Evolutionary conservation across 2,888 invertebrate species (phyloP).

Genomic region (Dastarcus helophoroides): DNA sequence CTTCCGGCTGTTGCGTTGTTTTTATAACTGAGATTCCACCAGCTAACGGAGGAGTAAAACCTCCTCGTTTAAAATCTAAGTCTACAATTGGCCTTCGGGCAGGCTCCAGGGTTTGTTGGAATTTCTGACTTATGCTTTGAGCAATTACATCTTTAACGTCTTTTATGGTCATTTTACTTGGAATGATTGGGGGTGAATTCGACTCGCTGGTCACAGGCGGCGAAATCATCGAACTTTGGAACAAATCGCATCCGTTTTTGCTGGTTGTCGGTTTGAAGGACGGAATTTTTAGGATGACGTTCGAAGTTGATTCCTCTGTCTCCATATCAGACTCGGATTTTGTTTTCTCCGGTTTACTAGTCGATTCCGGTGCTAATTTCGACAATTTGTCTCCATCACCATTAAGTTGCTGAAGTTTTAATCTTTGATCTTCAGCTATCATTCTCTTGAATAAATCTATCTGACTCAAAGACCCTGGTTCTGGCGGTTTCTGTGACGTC

Average conservation of each 20-base stretch:
- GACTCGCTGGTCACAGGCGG: slow-evolving; percentile 41
- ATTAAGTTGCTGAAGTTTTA: slow-evolving; percentile 29
- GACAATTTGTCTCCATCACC: slow-evolving; percentile 29
- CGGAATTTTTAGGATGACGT: slow-evolving; percentile 85
- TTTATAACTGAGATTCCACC: slow-evolving; percentile 48
- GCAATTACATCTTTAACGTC: slow-evolving; percentile 90
- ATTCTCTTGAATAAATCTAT: slow-evolving; percentile 45
- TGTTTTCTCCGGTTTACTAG: slow-evolving; percentile 29
- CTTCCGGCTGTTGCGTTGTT: slow-evolving; percentile 31
- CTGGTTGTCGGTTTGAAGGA: slow-evolving; percentile 63
- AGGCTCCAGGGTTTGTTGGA: slow-evolving; percentile 40
- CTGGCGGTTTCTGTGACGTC: slow-evolving; percentile 28
- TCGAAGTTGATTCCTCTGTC: slow-evolving; percentile 47
- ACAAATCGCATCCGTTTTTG: slow-evolving; percentile 40
- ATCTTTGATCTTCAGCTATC: slow-evolving; percentile 44
- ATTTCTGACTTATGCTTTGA: slow-evolving; percentile 82
- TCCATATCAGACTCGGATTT: slow-evolving; percentile 35
- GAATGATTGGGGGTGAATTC: slow-evolving; percentile 43
- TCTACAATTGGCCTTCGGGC: slow-evolving; percentile 36
- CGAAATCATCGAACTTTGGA: slow-evolving; percentile 35
- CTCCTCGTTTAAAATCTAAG: slow-evolving; percentile 44
- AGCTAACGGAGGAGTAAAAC: slow-evolving; percentile 50
- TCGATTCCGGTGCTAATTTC: slow-evolving; percentile 35
- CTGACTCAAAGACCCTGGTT: slow-evolving; percentile 32
- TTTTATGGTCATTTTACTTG: slow-evolving; percentile 56